Evolutionary conservation across 2,888 invertebrate genomes (phyloP).

Genomic region (Atethmia centrago): DNA sequence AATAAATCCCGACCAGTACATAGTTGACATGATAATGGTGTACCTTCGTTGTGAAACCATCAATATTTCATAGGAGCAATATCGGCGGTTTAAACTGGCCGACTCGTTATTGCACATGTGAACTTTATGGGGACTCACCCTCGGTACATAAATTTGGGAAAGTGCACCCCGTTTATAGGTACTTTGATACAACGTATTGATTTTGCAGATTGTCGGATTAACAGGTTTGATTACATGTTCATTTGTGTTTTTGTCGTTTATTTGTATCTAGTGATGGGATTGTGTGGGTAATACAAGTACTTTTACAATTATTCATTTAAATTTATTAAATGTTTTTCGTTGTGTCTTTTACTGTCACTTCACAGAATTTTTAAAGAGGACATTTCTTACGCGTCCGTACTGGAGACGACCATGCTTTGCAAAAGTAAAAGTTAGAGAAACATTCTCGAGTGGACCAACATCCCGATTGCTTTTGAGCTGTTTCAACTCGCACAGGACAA

Average conservation of each 20-base stretch:
- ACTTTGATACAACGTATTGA: slow-evolving; percentile 83
- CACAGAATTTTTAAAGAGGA: not conserved
- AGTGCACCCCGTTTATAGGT: slow-evolving; percentile 75
- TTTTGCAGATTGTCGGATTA: slow-evolving; percentile 82
- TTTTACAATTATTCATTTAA: not conserved
- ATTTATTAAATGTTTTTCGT: not conserved
- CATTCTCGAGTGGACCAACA: not conserved
- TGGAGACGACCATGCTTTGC: not conserved
- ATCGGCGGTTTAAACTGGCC: slow-evolving; percentile 86
- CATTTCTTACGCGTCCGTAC: not conserved
- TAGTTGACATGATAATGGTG: slow-evolving; percentile 72
- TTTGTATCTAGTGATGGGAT: slow-evolving; percentile 18
- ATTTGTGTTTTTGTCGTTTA: slow-evolving; percentile 47
- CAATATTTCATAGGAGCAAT: slow-evolving; percentile 87
- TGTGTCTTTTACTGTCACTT: not conserved
- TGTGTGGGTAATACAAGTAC: not conserved
- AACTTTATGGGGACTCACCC: slow-evolving; percentile 88
- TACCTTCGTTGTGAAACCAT: slow-evolving; percentile 76
- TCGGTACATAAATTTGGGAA: slow-evolving; percentile 87
- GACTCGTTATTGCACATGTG: slow-evolving; percentile 87
- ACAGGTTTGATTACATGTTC: slow-evolving; percentile 63
- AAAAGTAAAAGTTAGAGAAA: not conserved
- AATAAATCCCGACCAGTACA: slow-evolving; percentile 58
- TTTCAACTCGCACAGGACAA: not conserved
- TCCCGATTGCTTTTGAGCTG: not conserved